These are phyloP conservation scores for Drosophila triauraria DNA, from an alignment of 1,140 invertebrate genomes.

Conservation along the genomic window DNA sequence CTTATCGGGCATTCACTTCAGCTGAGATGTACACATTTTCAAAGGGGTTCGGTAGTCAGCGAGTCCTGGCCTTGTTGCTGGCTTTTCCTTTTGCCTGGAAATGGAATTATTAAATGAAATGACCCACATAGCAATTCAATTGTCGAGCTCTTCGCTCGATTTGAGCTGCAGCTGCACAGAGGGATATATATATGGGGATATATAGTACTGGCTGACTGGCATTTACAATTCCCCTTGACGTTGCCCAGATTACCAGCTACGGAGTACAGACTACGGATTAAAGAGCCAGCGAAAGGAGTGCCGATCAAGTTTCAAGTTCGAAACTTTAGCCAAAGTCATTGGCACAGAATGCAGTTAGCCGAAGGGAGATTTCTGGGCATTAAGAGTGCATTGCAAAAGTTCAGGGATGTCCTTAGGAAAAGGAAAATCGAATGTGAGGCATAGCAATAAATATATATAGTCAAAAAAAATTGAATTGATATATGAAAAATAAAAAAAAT, in stretches of 20 bases:
- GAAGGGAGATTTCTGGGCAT: slow-evolving; percentile 20
- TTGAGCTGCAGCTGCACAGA: slow-evolving; percentile 49
- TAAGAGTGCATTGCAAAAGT: slow-evolving; percentile 57
- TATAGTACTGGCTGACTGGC: slow-evolving; percentile 23
- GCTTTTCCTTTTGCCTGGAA: slow-evolving; percentile 30
- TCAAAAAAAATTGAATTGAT: too few relatives aligned
- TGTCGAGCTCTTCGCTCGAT: slow-evolving; percentile 57
- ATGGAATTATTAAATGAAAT: slow-evolving; percentile 78
- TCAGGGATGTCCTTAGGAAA: background rate
- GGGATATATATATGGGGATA: background rate
- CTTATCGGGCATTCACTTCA: slow-evolving; percentile 69
- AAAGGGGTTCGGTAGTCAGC: background rate
- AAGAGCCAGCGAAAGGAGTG: slow-evolving; percentile 23
- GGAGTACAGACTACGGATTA: slow-evolving; percentile 15
- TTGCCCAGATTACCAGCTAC: slow-evolving; percentile 12
- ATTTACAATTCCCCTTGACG: slow-evolving; percentile 52
- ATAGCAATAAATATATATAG: too few relatives aligned
- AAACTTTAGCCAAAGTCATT: slow-evolving; percentile 46
- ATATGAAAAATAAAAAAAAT: too few relatives aligned
- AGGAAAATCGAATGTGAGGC: background rate
- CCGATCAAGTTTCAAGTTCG: slow-evolving; percentile 41
- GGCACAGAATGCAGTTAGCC: slow-evolving; percentile 32
- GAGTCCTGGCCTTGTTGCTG: background rate
- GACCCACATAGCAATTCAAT: slow-evolving; percentile 78
- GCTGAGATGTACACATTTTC: slow-evolving; percentile 19